These are phyloP conservation scores for Cerceris rybyensis DNA, from an alignment of 2,888 invertebrate genomes.

Conservation along the genomic window DNA sequence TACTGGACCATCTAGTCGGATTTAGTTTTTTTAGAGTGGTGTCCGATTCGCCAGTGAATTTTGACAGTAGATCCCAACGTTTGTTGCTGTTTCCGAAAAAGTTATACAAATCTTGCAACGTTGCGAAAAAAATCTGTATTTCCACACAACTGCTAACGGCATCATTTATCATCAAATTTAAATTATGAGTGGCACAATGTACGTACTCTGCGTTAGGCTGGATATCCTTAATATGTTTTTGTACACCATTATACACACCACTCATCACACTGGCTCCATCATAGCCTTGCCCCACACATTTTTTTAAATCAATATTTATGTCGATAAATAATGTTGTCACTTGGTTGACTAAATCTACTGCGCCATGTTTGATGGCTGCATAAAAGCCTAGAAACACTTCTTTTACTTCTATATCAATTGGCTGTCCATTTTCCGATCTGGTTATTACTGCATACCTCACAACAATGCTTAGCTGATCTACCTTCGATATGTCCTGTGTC, in stretches of 20 bases:
- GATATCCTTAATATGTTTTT: slow-evolving; percentile 1
- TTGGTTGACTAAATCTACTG: slow-evolving; percentile 66
- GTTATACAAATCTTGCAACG: too few species aligned
- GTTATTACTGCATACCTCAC: slow-evolving; percentile 61
- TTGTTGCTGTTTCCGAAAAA: too few species aligned
- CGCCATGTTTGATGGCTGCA: slow-evolving; percentile 61
- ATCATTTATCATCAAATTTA: neutral
- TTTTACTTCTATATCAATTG: slow-evolving; percentile 62
- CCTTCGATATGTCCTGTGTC: slow-evolving; percentile 70
- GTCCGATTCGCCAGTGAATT: too few species aligned
- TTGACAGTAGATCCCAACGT: too few species aligned
- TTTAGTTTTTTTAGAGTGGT: too few species aligned
- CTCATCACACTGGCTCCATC: slow-evolving; percentile 73
- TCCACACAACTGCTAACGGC: slow-evolving; percentile 10
- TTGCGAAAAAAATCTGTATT: slow-evolving; percentile 14
- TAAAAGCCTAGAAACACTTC: slow-evolving; percentile 66
- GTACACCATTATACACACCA: slow-evolving; percentile 64
- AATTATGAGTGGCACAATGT: neutral
- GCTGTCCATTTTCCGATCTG: slow-evolving; percentile 40
- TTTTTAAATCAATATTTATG: slow-evolving; percentile 49
- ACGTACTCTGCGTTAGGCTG: slow-evolving; percentile 1
- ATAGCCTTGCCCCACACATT: slow-evolving; percentile 66
- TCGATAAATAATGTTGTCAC: slow-evolving; percentile 41
- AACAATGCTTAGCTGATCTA: slow-evolving; percentile 71
- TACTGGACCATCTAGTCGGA: too few species aligned